Base-by-base conservation (phyloP, 2,113 vertebrate genomes). In the Phalacrocorax carbo region DNA sequence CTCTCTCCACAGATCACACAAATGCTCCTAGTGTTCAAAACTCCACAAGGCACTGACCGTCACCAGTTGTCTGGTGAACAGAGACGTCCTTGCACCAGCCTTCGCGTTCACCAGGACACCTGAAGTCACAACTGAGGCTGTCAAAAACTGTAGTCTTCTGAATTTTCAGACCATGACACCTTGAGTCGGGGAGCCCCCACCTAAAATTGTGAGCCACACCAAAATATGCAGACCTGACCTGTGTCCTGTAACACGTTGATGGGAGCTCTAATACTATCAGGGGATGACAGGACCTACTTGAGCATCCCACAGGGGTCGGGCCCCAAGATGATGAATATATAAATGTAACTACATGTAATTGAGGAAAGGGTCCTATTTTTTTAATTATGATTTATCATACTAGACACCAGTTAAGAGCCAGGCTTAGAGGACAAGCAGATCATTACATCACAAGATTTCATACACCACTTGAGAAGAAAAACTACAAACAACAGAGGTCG, bases 211-310 rank as follows among this genome's bases (percentile, higher is more conserved):
- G 7, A 93, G 23, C 40, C 54, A 49, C 30, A 40, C 7, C 46
- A 81, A 54, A 77, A 42, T 20, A 64, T 61, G 23, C 76, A 91
- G 54, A 42, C 48, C 23, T 40, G 40, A 40, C 26, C 27, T 12
- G 6, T 20, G 17, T 20, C 49, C 54, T 32, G 5, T 1, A 75
- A 54, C 46, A 40, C 0, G 0, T 4, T 23, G 40, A 70, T 13
- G 8, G 12, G 32, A 90, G 26, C 32, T 89, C 64, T 48, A 11
- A 21, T 6, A 61, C 58, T 26, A 46, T 15, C 38, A 32, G 20
- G 19, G 12, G 36, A 61, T 19, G 2, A 62, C 55, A 84, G 65
- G 29, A 80, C 13, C 29, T 60, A 64, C 10, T 26, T 3, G 1
- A 79, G 25, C 3, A 20, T 38, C 52, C 9, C 44, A 42, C 38